phyloP scores from a whole-genome alignment of 2,797 vertebrate genomes.

The Galagoides demidoff region DNA sequence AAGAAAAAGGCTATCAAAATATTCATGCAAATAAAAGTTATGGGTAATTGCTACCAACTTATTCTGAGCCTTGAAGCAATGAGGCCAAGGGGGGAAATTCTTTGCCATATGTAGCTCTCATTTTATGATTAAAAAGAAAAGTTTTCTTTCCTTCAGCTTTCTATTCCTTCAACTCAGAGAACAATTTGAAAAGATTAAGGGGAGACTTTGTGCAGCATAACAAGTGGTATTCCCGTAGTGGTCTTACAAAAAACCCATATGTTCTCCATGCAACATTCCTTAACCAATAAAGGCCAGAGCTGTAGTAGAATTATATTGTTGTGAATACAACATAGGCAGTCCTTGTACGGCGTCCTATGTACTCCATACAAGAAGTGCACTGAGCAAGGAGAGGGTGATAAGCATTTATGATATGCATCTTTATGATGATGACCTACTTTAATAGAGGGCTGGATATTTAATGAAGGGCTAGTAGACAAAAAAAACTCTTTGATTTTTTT shows the following conservation, averaged over 20 bases:
- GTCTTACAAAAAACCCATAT: background rate
- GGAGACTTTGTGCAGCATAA: background rate
- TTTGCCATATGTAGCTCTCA: background rate
- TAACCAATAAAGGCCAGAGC: background rate
- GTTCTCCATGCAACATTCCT: background rate
- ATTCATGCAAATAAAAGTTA: background rate
- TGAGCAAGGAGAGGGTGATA: background rate
- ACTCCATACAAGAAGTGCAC: too few relatives aligned
- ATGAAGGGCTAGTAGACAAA: background rate
- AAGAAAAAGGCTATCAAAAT: background rate
- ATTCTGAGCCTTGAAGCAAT: background rate
- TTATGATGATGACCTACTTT: background rate
- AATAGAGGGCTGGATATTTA: background rate
- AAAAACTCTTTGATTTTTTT: background rate
- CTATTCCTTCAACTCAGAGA: background rate
- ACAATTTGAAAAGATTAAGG: background rate
- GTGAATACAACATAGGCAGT: background rate
- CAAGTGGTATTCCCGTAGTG: background rate
- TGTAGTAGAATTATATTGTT: background rate
- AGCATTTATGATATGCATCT: background rate
- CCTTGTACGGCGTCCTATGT: background rate
- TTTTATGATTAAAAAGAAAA: background rate
- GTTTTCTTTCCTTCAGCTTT: background rate
- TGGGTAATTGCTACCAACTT: background rate
- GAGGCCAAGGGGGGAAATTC: background rate